A percentile compares a stretch with the other conserved stretches of the same genome.
phyloP scores from a whole-genome alignment of 1,140 invertebrate genomes.

The Caenorhabditis tropicalis region DNA sequence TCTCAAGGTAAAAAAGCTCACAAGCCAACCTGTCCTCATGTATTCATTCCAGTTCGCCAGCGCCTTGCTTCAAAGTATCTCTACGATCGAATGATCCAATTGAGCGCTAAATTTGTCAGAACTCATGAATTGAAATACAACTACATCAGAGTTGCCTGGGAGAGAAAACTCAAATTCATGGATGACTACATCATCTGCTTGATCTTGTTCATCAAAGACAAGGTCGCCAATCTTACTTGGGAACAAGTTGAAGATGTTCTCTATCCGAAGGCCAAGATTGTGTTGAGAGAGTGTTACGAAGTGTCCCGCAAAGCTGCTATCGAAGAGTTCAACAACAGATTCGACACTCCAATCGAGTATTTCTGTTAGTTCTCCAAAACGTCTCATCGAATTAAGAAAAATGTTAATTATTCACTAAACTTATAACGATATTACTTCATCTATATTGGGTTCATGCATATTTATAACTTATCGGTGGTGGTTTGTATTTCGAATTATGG shows the following conservation, averaged over 20 bases:
- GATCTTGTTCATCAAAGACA: background rate
- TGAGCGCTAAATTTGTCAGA: background rate
- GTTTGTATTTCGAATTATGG: too few species aligned
- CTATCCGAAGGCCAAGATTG: background rate
- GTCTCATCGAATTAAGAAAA: too few species aligned
- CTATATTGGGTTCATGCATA: too few species aligned
- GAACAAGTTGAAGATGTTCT: background rate
- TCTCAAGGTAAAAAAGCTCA: background rate
- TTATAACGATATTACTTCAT: too few species aligned
- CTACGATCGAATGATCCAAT: background rate
- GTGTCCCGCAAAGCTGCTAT: background rate
- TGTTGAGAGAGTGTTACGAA: background rate
- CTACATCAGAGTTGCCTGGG: background rate
- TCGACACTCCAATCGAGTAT: background rate
- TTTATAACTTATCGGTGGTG: too few species aligned
- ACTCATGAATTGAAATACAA: background rate
- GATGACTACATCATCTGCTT: conserved; percentile 10
- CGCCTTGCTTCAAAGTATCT: background rate
- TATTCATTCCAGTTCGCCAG: background rate
- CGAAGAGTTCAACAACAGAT: background rate
- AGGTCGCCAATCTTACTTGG: background rate
- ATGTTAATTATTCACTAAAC: too few species aligned
- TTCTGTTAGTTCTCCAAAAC: too few species aligned
- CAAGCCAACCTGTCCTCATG: background rate
- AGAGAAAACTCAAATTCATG: background rate